Percentiles rank a stretch among this genome's conserved stretches.
These are phyloP conservation scores for Calephelis nemesis DNA, from an alignment of 1,140 invertebrate species.

Conservation along the genomic window DNA sequence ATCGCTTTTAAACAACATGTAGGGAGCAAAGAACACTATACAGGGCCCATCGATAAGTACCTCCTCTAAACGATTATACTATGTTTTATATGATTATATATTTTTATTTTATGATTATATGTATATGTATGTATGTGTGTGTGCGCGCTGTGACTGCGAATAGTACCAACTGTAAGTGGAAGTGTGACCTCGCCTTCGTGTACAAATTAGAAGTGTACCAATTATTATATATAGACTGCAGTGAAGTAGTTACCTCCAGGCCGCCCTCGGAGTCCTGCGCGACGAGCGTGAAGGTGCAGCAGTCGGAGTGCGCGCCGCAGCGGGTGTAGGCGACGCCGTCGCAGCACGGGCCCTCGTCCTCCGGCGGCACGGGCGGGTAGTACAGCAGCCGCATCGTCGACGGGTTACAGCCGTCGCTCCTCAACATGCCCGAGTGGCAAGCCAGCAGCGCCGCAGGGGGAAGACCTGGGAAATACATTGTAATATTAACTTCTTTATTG, in stretches of 20 bases:
- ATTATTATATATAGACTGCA: too few species aligned
- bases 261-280: slow-evolving; percentile 86
- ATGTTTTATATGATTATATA: too few species aligned
- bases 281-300: slow-evolving; percentile 87
- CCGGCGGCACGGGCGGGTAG: slow-evolving; percentile 83
- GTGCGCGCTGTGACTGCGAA: too few species aligned
- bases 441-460: slow-evolving; percentile 63
- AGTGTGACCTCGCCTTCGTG: too few species aligned
- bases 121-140: too few species aligned
- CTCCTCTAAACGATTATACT: too few species aligned
- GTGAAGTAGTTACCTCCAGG: slow-evolving; percentile 54
- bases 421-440: slow-evolving; percentile 83
- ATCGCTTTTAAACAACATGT: too few species aligned
- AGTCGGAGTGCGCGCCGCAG: slow-evolving; percentile 86
- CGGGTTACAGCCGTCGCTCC: slow-evolving; percentile 80
- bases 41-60: too few species aligned
- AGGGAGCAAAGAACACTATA: too few species aligned
- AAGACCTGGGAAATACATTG: slow-evolving; percentile 42
- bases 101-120: too few species aligned
- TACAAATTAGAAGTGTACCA: too few species aligned
- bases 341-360: slow-evolving; percentile 72
- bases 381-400: slow-evolving; percentile 84
- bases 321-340: slow-evolving; percentile 76
- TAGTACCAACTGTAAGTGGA: too few species aligned
- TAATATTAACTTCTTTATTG: neutral